Conservation (phyloP, 2,888 invertebrate species). For the Agelastica alni region DNA sequence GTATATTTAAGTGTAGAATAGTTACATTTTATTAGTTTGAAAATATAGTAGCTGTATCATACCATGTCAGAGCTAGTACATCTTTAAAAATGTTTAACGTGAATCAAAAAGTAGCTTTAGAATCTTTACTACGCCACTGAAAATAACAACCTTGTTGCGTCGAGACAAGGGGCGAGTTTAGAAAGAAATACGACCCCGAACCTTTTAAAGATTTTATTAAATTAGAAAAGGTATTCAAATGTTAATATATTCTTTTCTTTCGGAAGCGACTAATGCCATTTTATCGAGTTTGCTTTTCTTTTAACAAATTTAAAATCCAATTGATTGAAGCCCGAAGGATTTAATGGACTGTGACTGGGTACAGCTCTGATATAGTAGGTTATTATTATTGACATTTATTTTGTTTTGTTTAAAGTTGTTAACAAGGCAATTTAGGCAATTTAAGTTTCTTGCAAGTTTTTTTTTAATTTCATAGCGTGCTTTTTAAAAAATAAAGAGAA, state of each 20-base stretch:
- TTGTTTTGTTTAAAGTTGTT: too few species aligned
- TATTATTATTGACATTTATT: too few species aligned
- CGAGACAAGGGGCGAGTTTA: conserved; percentile 17
- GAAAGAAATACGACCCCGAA: conserved; percentile 41
- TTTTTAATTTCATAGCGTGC: too few species aligned
- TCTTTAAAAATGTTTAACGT: too few species aligned
- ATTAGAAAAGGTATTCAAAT: conserved; percentile 43
- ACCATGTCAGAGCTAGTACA: too few species aligned
- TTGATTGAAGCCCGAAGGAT: conserved; percentile 1
- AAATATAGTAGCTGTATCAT: too few species aligned
- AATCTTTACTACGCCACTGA: conserved; percentile 1
- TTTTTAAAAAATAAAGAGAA: too few species aligned
- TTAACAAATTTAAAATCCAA: conserved; percentile 2
- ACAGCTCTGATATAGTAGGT: not conserved
- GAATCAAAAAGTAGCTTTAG: too few species aligned
- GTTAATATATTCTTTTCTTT: conserved; percentile 36
- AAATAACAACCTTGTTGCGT: conserved; percentile 6
- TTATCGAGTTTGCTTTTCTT: conserved; percentile 24
- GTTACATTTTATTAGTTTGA: too few species aligned
- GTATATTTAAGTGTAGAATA: too few species aligned
- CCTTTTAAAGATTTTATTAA: conserved; percentile 43
- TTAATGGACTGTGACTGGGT: not conserved
- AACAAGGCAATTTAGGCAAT: too few species aligned
- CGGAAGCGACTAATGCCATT: conserved; percentile 22
- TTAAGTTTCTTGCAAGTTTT: too few species aligned